phyloP scores from a whole-genome alignment of 2,888 invertebrate genomes.

The Lasius platythorax region DNA sequence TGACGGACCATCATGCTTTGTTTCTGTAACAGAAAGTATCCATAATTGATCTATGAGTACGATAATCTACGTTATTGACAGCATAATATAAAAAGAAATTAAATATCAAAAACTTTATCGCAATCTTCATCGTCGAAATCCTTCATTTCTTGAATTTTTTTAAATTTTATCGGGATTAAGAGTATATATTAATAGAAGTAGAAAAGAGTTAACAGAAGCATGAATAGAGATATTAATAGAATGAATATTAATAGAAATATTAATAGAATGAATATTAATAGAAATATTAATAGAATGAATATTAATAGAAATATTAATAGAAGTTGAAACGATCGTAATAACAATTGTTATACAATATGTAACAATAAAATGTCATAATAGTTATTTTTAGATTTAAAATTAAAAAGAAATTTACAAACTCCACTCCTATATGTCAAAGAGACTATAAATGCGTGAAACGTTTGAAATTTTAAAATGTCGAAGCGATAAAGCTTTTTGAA shows the following conservation, averaged over 20 bases:
- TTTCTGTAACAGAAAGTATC: slow-evolving; percentile 90
- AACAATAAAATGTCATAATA: background rate
- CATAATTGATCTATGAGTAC: background rate
- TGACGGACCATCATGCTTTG: slow-evolving; percentile 98
- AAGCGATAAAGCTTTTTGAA: background rate
- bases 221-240: too few species aligned
- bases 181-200: background rate
- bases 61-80: background rate
- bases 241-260: too few species aligned
- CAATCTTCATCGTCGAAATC: background rate
- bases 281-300: background rate
- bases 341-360: background rate
- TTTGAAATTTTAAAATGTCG: background rate
- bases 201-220: too few species aligned
- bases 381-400: slow-evolving; percentile 1
- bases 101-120: background rate
- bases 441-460: background rate
- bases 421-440: background rate
- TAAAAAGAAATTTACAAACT: background rate
- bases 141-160: background rate
- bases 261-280: too few species aligned
- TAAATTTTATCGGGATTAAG: background rate
- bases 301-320: background rate
- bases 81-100: background rate
- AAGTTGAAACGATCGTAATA: background rate